Percentiles rank a stretch among this genome's conserved stretches.
Conservation (phyloP, 2,888 invertebrate genomes). For the Aphelenchoides bicaudatus region DNA sequence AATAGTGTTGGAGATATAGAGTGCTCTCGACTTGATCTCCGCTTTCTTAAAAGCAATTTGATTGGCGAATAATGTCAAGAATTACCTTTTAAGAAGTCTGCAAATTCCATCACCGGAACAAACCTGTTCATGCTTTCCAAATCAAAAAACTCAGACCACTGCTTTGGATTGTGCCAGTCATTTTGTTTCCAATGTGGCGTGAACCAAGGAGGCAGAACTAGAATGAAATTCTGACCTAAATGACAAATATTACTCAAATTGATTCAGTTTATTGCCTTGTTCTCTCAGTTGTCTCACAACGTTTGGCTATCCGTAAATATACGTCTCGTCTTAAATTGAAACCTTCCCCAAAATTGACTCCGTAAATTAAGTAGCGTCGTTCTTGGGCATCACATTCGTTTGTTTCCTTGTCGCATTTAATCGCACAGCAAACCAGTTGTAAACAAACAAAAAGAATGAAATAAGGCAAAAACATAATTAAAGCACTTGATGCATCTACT, state of each 20-base stretch:
- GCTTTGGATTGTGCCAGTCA: constrained; percentile 59
- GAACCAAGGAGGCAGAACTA: constrained; percentile 87
- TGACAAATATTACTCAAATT: background rate
- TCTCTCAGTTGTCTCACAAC: constrained; percentile 71
- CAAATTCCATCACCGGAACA: constrained; percentile 81
- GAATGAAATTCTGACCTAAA: constrained; percentile 51
- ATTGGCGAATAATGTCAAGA: constrained; percentile 14
- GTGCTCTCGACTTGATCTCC: constrained; percentile 69
- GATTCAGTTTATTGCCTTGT: constrained; percentile 57
- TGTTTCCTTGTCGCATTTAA: background rate
- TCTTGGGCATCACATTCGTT: no score
- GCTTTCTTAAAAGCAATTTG: constrained; percentile 14
- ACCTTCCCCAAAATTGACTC: constrained; percentile 90
- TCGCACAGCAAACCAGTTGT: no score
- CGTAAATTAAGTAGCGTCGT: constrained; percentile 83
- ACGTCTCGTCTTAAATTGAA: constrained; percentile 94
- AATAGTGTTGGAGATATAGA: constrained; percentile 78
- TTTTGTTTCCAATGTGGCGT: constrained; percentile 76
- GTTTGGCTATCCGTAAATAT: constrained; percentile 83
- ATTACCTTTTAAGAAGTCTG: constrained; percentile 70
- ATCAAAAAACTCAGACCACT: constrained; percentile 73
- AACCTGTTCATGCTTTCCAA: constrained; percentile 73
- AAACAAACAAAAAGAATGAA: no score
- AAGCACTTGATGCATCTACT: no score
- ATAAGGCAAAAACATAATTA: no score